Conservation (phyloP, 1,140 invertebrate genomes). For the Musca domestica region DNA sequence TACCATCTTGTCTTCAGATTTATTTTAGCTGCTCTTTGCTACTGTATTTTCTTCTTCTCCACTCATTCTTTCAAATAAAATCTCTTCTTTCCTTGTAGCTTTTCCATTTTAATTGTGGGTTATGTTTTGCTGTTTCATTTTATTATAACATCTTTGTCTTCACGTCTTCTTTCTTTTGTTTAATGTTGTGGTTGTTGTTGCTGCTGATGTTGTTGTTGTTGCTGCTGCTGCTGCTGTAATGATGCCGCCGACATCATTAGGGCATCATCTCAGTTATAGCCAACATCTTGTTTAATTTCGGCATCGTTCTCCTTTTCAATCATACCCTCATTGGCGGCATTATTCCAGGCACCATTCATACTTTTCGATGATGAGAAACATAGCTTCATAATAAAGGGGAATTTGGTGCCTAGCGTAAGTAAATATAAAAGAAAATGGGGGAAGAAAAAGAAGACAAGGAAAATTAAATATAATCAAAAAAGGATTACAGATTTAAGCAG, state of each 20-base stretch:
- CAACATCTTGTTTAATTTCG: constrained; percentile 43
- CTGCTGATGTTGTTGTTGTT: too few relatives aligned
- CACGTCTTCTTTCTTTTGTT: constrained; percentile 28
- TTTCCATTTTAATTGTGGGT: too few relatives aligned
- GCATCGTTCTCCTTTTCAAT: constrained; percentile 53
- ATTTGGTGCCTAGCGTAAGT: constrained; percentile 93
- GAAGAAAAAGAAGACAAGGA: too few relatives aligned
- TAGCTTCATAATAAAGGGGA: constrained; percentile 95
- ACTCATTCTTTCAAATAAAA: too few relatives aligned
- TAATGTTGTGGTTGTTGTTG: too few relatives aligned
- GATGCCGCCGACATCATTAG: constrained; percentile 31
- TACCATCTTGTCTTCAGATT: background rate
- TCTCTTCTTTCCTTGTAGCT: too few relatives aligned
- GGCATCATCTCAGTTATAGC: constrained; percentile 53
- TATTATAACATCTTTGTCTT: background rate
- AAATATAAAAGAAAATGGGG: too few relatives aligned
- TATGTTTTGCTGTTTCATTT: too few relatives aligned
- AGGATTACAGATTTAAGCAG: background rate
- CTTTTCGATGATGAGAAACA: constrained; percentile 88
- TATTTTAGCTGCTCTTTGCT: background rate
- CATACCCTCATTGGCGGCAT: constrained; percentile 52
- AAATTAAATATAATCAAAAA: background rate
- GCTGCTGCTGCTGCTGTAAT: constrained; percentile 31
- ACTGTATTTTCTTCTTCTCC: too few relatives aligned
- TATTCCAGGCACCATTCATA: constrained; percentile 59